Conservation (phyloP, 2,113 vertebrate genomes). For the Corythaixoides concolor region DNA sequence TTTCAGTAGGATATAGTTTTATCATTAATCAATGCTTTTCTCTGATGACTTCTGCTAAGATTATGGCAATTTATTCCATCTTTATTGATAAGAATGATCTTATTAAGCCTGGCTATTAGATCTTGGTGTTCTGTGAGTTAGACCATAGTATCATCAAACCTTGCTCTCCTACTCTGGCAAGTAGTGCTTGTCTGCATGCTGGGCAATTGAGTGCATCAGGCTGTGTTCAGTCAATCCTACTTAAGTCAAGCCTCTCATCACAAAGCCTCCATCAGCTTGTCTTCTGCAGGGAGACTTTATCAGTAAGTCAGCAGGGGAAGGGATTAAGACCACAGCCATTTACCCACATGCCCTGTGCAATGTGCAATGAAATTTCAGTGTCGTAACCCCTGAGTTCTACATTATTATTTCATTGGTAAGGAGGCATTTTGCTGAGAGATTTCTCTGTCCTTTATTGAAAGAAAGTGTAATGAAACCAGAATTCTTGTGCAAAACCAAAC, state of each 20-base stretch:
- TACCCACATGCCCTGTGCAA: not conserved
- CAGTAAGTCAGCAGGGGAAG: not conserved
- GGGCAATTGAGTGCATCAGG: not conserved
- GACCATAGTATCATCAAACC: not conserved
- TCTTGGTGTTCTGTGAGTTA: not conserved
- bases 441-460: not conserved
- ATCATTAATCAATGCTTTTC: constrained; percentile 44
- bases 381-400: not conserved
- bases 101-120: not conserved
- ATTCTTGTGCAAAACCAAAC: not conserved
- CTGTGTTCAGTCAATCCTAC: not conserved
- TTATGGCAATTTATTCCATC: not conserved
- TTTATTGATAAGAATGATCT: constrained; percentile 16
- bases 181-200: not conserved
- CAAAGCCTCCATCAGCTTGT: not conserved
- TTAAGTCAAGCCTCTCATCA: not conserved
- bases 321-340: not conserved
- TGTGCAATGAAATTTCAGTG: not conserved
- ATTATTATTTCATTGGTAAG: not conserved
- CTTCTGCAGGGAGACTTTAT: not conserved
- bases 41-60: constrained; percentile 28
- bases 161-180: not conserved
- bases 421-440: not conserved
- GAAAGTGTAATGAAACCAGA: not conserved
- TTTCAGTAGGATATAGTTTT: constrained; percentile 23